Evolutionary conservation across 2,888 invertebrate species (phyloP).

Genomic region (Ptychoptera albimana): DNA sequence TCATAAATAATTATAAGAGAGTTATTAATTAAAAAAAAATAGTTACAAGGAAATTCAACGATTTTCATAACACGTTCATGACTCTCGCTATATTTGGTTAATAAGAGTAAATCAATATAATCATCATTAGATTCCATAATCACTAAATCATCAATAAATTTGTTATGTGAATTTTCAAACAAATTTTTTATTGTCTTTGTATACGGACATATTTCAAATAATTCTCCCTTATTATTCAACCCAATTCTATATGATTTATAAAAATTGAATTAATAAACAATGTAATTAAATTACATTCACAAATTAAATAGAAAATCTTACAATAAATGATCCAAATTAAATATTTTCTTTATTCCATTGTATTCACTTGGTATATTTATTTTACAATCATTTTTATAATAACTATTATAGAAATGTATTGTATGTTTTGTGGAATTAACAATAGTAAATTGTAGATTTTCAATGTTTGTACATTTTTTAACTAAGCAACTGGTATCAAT

Average conservation of each 20-base stretch:
- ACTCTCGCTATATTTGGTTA: conserved; percentile 17
- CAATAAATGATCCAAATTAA: conserved; percentile 16
- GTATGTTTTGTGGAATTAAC: conserved; percentile 14
- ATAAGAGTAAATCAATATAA: conserved; percentile 21
- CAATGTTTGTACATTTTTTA: no score
- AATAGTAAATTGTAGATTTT: conserved; percentile 5
- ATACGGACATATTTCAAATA: conserved; percentile 24
- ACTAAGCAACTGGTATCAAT: no score
- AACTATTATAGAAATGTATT: conserved; percentile 15
- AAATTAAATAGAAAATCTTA: not conserved
- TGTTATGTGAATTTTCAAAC: conserved; percentile 2
- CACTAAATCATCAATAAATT: conserved; percentile 22
- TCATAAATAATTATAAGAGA: not conserved
- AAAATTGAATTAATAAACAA: not conserved
- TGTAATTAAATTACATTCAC: not conserved
- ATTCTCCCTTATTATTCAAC: conserved; percentile 21
- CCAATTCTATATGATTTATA: conserved; percentile 20
- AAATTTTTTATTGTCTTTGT: conserved; percentile 17
- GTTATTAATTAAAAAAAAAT: not conserved
- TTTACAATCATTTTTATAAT: conserved; percentile 10
- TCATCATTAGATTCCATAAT: conserved; percentile 24
- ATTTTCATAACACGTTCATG: conserved; percentile 19
- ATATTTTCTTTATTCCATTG: conserved; percentile 20
- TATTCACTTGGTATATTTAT: conserved; percentile 17
- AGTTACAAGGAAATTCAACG: conserved; percentile 26